phyloP scores from a whole-genome alignment of 2,113 vertebrate genomes.

The Maylandia zebra region DNA sequence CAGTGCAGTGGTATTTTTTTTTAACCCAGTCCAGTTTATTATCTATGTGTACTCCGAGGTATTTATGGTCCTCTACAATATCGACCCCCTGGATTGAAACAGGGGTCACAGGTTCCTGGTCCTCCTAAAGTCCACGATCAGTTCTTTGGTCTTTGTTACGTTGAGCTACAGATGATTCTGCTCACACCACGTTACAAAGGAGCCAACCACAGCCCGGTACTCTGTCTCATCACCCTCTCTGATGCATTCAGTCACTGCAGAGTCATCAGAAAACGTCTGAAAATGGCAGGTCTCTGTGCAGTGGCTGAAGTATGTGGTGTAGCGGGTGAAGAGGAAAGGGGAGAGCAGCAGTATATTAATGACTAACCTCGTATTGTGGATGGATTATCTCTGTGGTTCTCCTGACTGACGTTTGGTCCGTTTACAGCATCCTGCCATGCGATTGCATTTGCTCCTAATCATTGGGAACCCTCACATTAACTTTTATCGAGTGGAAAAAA shows the following conservation, averaged over 20 bases:
- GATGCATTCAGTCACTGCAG: not conserved
- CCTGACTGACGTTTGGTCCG: not conserved
- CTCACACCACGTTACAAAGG: not conserved
- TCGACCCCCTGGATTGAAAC: not conserved
- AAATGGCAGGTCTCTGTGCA: rapidly evolving
- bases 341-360: not conserved
- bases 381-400: not conserved
- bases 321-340: not conserved
- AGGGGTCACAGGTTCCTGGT: not conserved
- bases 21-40: not conserved
- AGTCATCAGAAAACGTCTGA: not conserved
- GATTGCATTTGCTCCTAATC: not conserved
- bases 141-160: not conserved
- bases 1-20: not conserved
- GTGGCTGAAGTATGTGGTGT: not conserved
- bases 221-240: not conserved
- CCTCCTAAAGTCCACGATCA: not conserved
- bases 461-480: not conserved
- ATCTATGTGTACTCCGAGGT: not conserved
- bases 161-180: not conserved
- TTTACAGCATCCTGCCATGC: not conserved
- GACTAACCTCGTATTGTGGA: not conserved
- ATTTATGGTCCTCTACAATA: not conserved
- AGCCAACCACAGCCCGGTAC: not conserved
- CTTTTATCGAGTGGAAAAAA: rapidly evolving